phyloP scores from a whole-genome alignment of 1,140 invertebrate species.

The Nylanderia fulva region DNA sequence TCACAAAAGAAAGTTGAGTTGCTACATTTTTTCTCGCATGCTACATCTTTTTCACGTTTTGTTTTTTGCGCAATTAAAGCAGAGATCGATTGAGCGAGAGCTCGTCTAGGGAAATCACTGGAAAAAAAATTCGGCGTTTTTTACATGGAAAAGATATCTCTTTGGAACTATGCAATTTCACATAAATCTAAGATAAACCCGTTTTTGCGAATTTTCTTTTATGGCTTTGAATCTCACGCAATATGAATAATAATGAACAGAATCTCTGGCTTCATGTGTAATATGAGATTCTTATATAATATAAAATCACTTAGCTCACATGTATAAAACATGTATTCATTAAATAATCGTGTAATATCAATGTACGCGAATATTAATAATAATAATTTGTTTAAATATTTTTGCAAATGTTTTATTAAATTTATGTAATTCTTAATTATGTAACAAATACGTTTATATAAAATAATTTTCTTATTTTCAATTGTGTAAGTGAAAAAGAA shows the following conservation, averaged over 20 bases:
- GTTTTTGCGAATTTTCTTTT: slow-evolving; percentile 6
- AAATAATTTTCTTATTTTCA: background rate
- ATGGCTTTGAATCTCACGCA: background rate
- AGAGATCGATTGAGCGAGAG: slow-evolving; percentile 1
- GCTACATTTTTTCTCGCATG: background rate
- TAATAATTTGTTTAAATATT: background rate
- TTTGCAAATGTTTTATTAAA: slow-evolving; percentile 2
- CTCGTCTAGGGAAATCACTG: slow-evolving; percentile 3
- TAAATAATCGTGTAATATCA: background rate
- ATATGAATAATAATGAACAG: background rate
- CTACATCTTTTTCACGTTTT: background rate
- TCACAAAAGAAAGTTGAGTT: background rate
- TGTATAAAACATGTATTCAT: background rate
- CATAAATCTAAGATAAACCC: background rate
- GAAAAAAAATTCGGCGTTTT: slow-evolving; percentile 5
- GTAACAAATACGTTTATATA: background rate
- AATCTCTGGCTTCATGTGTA: background rate
- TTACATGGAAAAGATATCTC: background rate
- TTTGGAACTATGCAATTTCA: background rate
- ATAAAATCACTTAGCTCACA: background rate
- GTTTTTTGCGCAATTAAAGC: slow-evolving; percentile 32
- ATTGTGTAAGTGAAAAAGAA: background rate
- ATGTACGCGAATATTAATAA: background rate
- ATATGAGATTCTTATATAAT: background rate
- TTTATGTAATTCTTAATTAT: background rate